These are phyloP conservation scores for Apostichopus californicus DNA, from an alignment of 35 echinoderm and acorn worm species.

Conservation along the genomic window DNA sequence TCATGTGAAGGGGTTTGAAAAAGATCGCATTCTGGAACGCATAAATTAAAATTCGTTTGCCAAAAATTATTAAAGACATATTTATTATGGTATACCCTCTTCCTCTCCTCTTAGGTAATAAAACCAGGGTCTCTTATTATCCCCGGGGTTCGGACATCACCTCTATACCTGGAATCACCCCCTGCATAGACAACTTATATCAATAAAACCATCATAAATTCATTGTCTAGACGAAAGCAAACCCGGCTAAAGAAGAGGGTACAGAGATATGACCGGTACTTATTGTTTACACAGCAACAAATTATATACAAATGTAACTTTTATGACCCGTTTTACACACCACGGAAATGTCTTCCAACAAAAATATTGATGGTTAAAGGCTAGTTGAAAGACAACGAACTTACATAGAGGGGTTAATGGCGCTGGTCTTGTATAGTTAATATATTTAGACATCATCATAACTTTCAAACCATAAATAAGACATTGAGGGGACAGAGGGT, in stretches of 20 bases:
- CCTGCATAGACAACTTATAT: conserved; percentile 5
- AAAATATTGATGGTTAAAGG: background rate
- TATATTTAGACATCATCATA: too few relatives aligned
- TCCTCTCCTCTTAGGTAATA: background rate
- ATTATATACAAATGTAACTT: conserved; percentile 10
- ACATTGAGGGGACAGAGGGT: too few relatives aligned
- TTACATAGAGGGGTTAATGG: too few relatives aligned
- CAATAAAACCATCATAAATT: conserved; percentile 20
- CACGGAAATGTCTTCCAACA: background rate
- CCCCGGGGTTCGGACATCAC: background rate
- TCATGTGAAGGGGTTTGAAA: background rate
- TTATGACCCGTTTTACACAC: background rate
- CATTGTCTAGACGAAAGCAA: background rate
- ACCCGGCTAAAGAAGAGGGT: background rate
- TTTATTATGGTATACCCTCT: background rate
- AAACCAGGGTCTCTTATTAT: background rate
- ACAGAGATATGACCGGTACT: background rate
- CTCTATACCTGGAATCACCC: background rate
- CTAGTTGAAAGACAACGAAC: too few relatives aligned
- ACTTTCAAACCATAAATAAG: too few relatives aligned
- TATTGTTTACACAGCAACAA: conserved; percentile 8
- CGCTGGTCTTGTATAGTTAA: too few relatives aligned
- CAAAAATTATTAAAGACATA: background rate
- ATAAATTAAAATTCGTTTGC: background rate
- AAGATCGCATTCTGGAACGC: background rate